Evolutionary conservation across 2,888 invertebrate genomes (phyloP), one percentile per base, ranked within the genome.

Genomic region (Volucella bombylans): DNA sequence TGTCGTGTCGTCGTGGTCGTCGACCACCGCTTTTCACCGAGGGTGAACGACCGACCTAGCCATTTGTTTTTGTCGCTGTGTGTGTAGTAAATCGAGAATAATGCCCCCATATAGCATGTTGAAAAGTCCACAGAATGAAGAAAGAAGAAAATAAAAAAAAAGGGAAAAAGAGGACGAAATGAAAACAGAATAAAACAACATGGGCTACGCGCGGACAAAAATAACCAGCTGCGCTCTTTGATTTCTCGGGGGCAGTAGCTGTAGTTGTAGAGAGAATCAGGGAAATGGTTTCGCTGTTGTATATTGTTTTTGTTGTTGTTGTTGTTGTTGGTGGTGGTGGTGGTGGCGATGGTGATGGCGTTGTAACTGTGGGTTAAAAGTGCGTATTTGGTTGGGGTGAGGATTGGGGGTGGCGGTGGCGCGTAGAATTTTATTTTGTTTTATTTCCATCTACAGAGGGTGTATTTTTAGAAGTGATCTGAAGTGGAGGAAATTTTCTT

Each of bases 31-130:
- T 57, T 68, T 47, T 54, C 67, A 61, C 15, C 62, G 88, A 88
- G 89, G 91, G 91, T 91, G 91, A 91, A 91, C 91, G 91, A 90
- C 91, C 91, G 91, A 91, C 91, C 91, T 91, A 91, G 91, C 91
- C 90, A 90, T 91, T 91, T 89, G 89, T 90, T 89, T 89, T 88
- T 86, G 86, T 65, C 68, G 79, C 62, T 80, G 79, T 87, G 73
- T 83, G 78, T 64, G 82, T 76, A 73, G 65, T 74, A 71, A 74
- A 71, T 74, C 11, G 61, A 76, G 83, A 80, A 80, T 71, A 78
- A 62, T 76, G 52, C 74, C 54, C 74, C 50, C 69, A 57, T 69
- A 65, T 41, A 64, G 43, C 67, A 69, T 73, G 77, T 73, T 57
- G 57, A 78, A 62, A 68, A 78, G 52, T 73, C 55, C 55, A 47